These are phyloP conservation scores for Carollia perspicillata DNA, from an alignment of 2,113 vertebrate genomes.

Conservation along the genomic window DNA sequence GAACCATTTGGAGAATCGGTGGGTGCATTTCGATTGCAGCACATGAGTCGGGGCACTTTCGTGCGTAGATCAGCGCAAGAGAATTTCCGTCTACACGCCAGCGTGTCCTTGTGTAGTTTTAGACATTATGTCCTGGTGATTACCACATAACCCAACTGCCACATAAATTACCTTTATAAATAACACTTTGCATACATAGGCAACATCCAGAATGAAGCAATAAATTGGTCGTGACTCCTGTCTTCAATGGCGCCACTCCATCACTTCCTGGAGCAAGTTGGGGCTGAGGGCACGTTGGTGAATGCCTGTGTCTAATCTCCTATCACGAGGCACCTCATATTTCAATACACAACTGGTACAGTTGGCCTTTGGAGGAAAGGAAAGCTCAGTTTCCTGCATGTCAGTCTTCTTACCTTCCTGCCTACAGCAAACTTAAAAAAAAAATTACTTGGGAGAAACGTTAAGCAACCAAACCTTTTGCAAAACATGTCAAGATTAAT, in stretches of 20 bases:
- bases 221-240: constrained; percentile 71
- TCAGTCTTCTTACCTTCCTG: constrained; percentile 35
- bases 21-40: background rate
- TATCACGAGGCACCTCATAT: constrained; percentile 65
- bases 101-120: constrained; percentile 44
- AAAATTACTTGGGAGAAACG: constrained; percentile 48
- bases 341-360: constrained; percentile 52
- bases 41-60: background rate
- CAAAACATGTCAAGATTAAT: constrained; percentile 69
- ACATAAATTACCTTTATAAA: constrained; percentile 76
- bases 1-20: background rate
- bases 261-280: constrained; percentile 56
- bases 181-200: constrained; percentile 62
- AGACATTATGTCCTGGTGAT: constrained; percentile 48
- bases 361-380: background rate
- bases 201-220: constrained; percentile 60
- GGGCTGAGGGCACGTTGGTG: constrained; percentile 58
- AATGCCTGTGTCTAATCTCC: constrained; percentile 65
- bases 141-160: constrained; percentile 60
- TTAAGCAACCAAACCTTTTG: constrained; percentile 56
- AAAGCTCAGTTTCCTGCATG: constrained; percentile 47
- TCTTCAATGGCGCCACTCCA: constrained; percentile 67
- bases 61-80: constrained; percentile 22
- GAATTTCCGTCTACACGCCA: constrained; percentile 49
- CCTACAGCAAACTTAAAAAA: constrained; percentile 53